Percentiles rank a stretch among this genome's conserved stretches.
These are phyloP conservation scores for Patella ulyssiponensis DNA, from an alignment of 2,888 invertebrate genomes.

Conservation along the genomic window DNA sequence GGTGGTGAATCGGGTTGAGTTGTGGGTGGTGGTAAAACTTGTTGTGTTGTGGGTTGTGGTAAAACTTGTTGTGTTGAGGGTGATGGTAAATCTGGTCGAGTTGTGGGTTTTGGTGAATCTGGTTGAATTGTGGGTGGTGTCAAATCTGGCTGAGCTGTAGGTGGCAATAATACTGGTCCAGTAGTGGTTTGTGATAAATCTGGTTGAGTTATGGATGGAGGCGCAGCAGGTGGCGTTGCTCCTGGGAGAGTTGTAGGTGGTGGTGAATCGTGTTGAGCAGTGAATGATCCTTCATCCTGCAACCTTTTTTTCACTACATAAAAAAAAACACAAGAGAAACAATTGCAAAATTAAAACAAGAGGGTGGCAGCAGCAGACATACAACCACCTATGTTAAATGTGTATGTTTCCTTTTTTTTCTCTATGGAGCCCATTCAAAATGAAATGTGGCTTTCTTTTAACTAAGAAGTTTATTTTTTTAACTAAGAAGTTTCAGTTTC, in stretches of 20 bases:
- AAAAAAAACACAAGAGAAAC: no score
- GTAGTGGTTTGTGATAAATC: slow-evolving; percentile 11
- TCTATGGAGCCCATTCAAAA: no score
- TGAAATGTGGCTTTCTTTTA: no score
- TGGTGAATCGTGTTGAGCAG: neutral
- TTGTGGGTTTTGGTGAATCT: neutral
- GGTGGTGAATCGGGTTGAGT: neutral
- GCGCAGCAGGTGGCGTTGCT: neutral
- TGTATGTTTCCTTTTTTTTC: no score
- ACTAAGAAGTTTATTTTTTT: no score
- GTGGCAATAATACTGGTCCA: slow-evolving; percentile 1
- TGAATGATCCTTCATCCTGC: slow-evolving; percentile 6
- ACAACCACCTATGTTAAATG: no score
- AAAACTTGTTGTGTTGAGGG: slow-evolving; percentile 1
- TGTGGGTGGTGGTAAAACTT: neutral
- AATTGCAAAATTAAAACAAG: no score
- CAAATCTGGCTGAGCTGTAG: neutral
- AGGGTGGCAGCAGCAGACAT: no score
- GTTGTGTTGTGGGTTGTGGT: neutral
- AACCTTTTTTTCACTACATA: slow-evolving; percentile 12
- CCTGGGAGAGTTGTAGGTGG: neutral
- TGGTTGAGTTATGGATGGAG: neutral
- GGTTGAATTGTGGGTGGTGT: neutral
- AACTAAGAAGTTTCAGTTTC: no score
- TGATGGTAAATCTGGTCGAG: slow-evolving; percentile 5